Conservation (phyloP, 2,888 invertebrate species). For the Dolichomitus sp. region DNA sequence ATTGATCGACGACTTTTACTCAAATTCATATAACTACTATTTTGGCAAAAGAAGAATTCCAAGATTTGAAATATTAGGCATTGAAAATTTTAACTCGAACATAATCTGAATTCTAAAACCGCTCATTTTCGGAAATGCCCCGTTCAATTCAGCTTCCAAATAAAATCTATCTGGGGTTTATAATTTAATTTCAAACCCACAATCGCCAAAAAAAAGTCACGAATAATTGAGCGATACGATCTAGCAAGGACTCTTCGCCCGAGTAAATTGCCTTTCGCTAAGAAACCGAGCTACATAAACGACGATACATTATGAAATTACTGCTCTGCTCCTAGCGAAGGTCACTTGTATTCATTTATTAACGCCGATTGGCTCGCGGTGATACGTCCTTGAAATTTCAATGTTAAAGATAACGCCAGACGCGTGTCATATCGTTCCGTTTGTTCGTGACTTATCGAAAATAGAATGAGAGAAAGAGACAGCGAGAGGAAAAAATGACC, state of each 20-base stretch:
- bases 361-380: neutral
- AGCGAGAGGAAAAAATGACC: neutral
- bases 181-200: no score
- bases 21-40: no score
- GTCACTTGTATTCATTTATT: neutral
- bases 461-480: neutral
- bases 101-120: no score
- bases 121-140: no score
- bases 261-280: neutral
- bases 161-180: no score
- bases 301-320: neutral
- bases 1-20: no score
- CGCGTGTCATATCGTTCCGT: neutral
- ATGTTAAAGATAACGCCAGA: neutral
- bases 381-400: constrained; percentile 4
- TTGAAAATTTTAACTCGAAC: no score
- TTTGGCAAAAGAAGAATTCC: no score
- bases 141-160: no score
- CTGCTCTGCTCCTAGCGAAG: neutral
- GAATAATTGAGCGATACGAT: neutral
- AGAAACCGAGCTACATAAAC: neutral
- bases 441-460: neutral
- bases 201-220: neutral
- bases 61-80: no score
- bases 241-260: neutral